Evolutionary conservation across 2,888 invertebrate genomes (phyloP).

Genomic region (Monoplex corrugatus): DNA sequence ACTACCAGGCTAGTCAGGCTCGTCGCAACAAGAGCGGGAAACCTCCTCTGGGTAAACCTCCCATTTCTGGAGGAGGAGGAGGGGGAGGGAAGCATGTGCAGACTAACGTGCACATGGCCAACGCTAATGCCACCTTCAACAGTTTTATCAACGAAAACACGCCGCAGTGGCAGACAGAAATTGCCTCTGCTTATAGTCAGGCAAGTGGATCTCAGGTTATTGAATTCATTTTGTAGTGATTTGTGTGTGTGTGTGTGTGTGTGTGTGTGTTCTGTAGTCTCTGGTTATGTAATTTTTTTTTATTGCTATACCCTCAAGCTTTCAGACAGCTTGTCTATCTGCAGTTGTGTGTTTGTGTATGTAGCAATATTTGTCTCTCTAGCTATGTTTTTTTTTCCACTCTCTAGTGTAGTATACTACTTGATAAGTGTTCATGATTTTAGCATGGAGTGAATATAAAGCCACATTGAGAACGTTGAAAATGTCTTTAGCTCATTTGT

Average conservation of each 20-base stretch:
- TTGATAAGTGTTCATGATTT: too few relatives aligned
- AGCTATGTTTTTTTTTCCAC: too few relatives aligned
- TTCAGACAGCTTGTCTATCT: too few relatives aligned
- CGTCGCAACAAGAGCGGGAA: not conserved
- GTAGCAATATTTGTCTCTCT: too few relatives aligned
- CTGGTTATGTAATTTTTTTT: too few relatives aligned
- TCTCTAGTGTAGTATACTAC: too few relatives aligned
- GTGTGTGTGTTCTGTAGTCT: too few relatives aligned
- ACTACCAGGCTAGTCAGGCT: constrained; percentile 49
- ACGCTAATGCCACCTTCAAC: constrained; percentile 77
- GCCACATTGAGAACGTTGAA: too few relatives aligned
- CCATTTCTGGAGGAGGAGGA: not conserved
- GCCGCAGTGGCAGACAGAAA: constrained; percentile 69
- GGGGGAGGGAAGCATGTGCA: constrained; percentile 43
- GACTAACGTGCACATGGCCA: constrained; percentile 67
- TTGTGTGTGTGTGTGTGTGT: constrained; percentile 13
- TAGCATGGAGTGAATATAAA: too few relatives aligned
- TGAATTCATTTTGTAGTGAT: not conserved
- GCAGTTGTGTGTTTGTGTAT: not conserved
- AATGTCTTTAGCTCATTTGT: too few relatives aligned
- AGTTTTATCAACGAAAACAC: constrained; percentile 71
- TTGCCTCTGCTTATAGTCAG: constrained; percentile 71
- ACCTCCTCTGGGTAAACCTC: not conserved
- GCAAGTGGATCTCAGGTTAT: not conserved
- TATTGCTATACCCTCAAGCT: too few relatives aligned